These are phyloP conservation scores for Geodia barretti DNA, from an alignment of 37 sponge, comb jelly and placozoan species.

Conservation along the genomic window DNA sequence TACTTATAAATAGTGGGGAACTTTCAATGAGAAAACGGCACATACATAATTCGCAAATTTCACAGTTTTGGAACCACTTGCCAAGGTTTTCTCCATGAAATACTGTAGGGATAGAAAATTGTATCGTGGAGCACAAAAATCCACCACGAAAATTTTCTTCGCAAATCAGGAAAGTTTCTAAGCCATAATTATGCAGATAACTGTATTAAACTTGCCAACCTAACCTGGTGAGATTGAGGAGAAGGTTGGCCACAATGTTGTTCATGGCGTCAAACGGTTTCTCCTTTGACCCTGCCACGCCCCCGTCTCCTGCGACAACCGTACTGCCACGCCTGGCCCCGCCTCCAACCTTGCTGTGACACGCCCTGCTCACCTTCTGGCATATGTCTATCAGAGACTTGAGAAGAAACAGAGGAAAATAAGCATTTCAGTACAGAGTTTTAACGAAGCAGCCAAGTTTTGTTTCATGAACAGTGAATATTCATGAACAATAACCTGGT, in stretches of 20 bases:
- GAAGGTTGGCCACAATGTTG: conserved; percentile 93
- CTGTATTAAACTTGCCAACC: no score
- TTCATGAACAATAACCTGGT: conserved; percentile 63
- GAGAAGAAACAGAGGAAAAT: background rate
- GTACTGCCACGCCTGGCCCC: conserved; percentile 17
- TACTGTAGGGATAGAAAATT: background rate
- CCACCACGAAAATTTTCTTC: no score
- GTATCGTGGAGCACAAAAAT: no score
- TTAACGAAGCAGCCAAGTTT: background rate
- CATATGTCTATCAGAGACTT: conserved; percentile 87
- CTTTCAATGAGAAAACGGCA: background rate
- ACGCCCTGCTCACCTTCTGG: conserved; percentile 51
- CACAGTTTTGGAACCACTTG: no score
- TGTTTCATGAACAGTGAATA: background rate
- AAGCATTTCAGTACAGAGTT: background rate
- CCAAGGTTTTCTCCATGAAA: background rate
- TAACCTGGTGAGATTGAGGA: conserved; percentile 94
- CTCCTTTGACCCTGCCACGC: conserved; percentile 2
- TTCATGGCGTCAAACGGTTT: conserved; percentile 98
- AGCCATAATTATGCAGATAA: no score
- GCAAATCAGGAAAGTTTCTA: no score
- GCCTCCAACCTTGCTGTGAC: background rate
- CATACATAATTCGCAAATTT: background rate
- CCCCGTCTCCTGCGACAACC: conserved; percentile 43
- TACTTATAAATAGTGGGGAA: no score